These are phyloP conservation scores for Temnothorax rugatulus DNA, from an alignment of 2,888 invertebrate species.

Conservation along the genomic window DNA sequence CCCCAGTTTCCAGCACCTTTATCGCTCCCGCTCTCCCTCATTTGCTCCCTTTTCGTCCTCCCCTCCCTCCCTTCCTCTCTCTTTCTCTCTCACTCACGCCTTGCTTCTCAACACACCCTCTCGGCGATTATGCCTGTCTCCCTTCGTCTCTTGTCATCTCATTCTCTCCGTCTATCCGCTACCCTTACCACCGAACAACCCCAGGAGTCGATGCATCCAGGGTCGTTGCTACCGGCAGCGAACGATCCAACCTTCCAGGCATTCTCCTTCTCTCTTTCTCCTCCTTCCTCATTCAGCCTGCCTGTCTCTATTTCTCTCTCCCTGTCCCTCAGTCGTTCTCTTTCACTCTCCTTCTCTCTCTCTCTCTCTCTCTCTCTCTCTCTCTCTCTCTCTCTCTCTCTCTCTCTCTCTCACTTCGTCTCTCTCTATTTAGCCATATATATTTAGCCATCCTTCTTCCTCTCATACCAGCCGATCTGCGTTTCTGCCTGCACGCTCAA, in stretches of 20 bases:
- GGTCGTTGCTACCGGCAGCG: conserved; percentile 86
- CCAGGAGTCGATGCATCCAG: conserved; percentile 86
- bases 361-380: background rate
- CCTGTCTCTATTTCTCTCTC: conserved; percentile 60
- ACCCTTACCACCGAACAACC: conserved; percentile 83
- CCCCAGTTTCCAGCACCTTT: conserved; percentile 72
- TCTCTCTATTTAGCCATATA: no score
- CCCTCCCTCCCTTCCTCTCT: conserved; percentile 38
- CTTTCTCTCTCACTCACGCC: conserved; percentile 54
- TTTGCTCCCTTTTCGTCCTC: conserved; percentile 58
- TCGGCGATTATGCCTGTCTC: conserved; percentile 49
- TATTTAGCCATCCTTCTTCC: conserved; percentile 44
- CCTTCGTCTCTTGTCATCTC: conserved; percentile 61
- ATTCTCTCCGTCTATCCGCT: conserved; percentile 75
- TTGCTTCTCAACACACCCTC: conserved; percentile 56
- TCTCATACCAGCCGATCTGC: conserved; percentile 51
- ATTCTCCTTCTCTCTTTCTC: conserved; percentile 56
- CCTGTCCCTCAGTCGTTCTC: conserved; percentile 33
- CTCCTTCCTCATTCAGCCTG: conserved; percentile 33
- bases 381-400: background rate
- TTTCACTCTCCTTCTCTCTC: background rate
- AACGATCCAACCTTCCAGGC: conserved; percentile 84
- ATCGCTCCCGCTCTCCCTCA: conserved; percentile 56
- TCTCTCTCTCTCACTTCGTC: background rate
- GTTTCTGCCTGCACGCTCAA: conserved; percentile 47